Conservation (phyloP, 1,140 invertebrate species). For the Diprion similis region DNA sequence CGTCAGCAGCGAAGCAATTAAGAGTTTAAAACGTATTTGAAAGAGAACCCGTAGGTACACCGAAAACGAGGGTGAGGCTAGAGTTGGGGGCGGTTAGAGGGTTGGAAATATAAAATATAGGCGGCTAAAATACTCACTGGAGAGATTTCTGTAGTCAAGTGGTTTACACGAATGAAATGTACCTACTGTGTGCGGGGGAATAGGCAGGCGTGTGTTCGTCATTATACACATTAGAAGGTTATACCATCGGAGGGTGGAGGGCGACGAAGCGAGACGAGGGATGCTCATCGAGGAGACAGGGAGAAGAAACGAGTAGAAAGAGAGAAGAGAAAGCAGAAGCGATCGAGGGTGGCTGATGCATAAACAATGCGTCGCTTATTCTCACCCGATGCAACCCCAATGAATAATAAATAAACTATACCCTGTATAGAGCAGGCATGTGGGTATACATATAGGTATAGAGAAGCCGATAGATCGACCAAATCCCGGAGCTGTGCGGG, state of each 20-base stretch:
- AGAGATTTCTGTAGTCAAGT: not conserved
- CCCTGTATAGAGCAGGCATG: not conserved
- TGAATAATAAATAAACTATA: conserved; percentile 6
- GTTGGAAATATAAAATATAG: not conserved
- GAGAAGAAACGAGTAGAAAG: not conserved
- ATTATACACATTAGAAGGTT: no score
- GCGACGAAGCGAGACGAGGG: no score
- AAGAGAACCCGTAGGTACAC: not conserved
- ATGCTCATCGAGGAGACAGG: no score
- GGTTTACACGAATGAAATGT: no score
- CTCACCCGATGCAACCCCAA: conserved; percentile 3
- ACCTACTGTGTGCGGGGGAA: no score
- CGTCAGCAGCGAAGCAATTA: not conserved
- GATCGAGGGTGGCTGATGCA: conserved; percentile 6
- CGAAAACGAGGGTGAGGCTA: not conserved
- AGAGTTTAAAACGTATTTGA: not conserved
- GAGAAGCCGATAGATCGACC: not conserved
- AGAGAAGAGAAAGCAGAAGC: not conserved
- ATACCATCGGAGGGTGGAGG: no score
- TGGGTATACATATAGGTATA: not conserved
- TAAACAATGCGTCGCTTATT: conserved; percentile 7
- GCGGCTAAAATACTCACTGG: not conserved
- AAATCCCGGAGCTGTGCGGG: not conserved
- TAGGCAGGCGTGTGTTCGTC: no score
- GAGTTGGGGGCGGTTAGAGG: not conserved